Conservation (phyloP, 2,113 vertebrate species). For the Sakesphorus luctuosus region DNA sequence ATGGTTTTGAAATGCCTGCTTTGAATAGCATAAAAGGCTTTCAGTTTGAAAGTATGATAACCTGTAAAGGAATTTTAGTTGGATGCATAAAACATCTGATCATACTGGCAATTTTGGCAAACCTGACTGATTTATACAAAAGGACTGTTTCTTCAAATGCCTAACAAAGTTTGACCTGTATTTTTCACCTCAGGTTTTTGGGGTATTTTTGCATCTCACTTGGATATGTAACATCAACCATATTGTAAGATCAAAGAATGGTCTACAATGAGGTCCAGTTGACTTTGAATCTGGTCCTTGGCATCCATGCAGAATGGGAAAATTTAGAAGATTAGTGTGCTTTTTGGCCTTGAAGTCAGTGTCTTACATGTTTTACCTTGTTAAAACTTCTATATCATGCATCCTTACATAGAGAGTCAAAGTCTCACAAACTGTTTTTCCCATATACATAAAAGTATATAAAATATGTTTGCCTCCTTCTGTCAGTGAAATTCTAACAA, state of each 20-base stretch:
- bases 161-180: neutral
- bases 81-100: neutral
- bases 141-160: neutral
- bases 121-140: neutral
- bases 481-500: neutral
- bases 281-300: neutral
- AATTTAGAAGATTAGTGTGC: neutral
- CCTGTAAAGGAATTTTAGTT: neutral
- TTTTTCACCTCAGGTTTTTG: neutral
- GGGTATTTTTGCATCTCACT: neutral
- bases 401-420: neutral
- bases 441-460: neutral
- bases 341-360: neutral
- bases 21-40: neutral
- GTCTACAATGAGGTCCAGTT: neutral
- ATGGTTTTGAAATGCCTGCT: neutral
- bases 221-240: neutral
- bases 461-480: neutral
- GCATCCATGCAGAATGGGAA: neutral
- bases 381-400: neutral
- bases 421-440: neutral
- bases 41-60: neutral
- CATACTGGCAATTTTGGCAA: neutral
- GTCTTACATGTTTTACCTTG: neutral
- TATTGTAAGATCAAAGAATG: neutral